Evolutionary conservation across 2,113 vertebrate species (phyloP), one percentile per base, ranked within the genome.

Genomic region (Platanista minor): DNA sequence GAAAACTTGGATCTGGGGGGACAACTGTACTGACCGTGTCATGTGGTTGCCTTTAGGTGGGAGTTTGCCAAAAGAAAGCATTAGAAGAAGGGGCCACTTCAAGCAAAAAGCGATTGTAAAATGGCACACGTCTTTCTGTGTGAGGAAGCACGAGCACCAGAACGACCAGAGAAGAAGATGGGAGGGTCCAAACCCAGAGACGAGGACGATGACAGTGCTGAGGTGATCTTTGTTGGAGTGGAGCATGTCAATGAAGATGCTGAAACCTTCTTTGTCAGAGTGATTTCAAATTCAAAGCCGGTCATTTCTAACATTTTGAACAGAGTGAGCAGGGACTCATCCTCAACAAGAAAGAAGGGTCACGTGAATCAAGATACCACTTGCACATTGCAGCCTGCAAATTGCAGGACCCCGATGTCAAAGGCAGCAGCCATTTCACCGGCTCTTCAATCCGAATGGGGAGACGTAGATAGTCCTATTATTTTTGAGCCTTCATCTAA

Each of bases 231-330:
- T 10, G n/a, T 43, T 17, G 41, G 64, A 31, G 23, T 62, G 62
- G n/a, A 74, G 43, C 11, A 62, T 7, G 41, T 41, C 61, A 46
- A 2, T 1, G 31, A 85, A 57, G 82, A 95, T 23, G 43, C 66
- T 23, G 87, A 95, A 25, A 41, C 84, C 74, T n/a, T 97, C 87
- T 93, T 93, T 80, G 87, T 95, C 83, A 31, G 36, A 62, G 43
- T 71, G 52, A 36, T 95, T 89, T 93, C 87, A n/a, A 49, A 69
- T 75, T 36, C 92, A 41, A 95, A 96, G 84, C 71, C 90, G 13
- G 27, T 88, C 20, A 59, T 74, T 85, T 95, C 92, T 75, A 91
- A 90, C 39, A 95, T 97, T 95, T 91, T 96, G 83, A 97, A 95
- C 27, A 74, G 94, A 96, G 82, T 62, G 59, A 81, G 43, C 17